These are phyloP conservation scores for Pseudomyrmex gracilis DNA, from an alignment of 1,140 invertebrate genomes.

Conservation along the genomic window DNA sequence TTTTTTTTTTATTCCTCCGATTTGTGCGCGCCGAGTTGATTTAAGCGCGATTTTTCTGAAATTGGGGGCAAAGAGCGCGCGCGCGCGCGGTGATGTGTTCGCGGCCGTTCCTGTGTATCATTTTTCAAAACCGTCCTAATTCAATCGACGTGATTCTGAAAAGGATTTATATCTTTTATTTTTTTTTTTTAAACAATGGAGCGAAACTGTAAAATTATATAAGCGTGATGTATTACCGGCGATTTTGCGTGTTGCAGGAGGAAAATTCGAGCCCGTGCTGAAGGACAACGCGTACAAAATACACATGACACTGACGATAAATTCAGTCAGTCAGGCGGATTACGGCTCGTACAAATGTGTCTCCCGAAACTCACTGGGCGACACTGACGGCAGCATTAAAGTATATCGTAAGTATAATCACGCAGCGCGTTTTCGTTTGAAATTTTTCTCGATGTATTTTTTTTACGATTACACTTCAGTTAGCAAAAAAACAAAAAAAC, in stretches of 20 bases:
- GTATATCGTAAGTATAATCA: constrained; percentile 90
- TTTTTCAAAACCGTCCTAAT: neutral
- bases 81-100: constrained; percentile 12
- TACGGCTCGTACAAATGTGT: constrained; percentile 94
- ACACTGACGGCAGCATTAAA: constrained; percentile 94
- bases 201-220: neutral
- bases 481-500: neutral
- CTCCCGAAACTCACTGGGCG: constrained; percentile 95
- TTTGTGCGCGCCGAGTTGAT: constrained; percentile 35
- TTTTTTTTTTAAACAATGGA: neutral
- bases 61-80: constrained; percentile 25
- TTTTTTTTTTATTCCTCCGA: constrained; percentile 17
- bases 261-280: constrained; percentile 90
- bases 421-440: neutral
- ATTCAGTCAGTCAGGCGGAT: constrained; percentile 88
- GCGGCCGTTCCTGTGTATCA: neutral
- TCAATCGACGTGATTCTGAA: constrained; percentile 25
- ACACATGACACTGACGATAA: constrained; percentile 91
- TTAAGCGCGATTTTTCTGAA: constrained; percentile 56
- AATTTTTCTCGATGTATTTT: neutral
- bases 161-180: constrained; percentile 19
- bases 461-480: neutral
- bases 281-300: constrained; percentile 92
- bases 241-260: constrained; percentile 85
- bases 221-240: constrained; percentile 1